Percentiles rank a stretch among this genome's conserved stretches.
These are phyloP conservation scores for Phalacrocorax carbo DNA, from an alignment of 2,113 vertebrate species.

Conservation along the genomic window DNA sequence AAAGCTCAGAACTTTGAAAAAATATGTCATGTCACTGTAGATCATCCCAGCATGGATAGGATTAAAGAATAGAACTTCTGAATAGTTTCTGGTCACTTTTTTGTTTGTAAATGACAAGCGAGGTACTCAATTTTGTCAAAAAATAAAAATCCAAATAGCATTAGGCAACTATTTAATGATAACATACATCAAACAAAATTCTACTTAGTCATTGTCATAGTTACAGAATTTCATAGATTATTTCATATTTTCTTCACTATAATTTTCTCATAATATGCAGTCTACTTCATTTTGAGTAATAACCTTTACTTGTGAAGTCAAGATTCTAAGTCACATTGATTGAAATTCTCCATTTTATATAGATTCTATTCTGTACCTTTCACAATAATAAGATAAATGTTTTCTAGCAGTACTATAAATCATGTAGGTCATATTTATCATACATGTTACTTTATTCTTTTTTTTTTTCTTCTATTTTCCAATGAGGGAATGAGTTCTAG, in stretches of 20 bases:
- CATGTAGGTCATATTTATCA: not conserved
- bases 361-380: not conserved
- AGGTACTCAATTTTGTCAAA: not conserved
- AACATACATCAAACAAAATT: not conserved
- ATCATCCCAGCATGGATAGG: fast-evolving
- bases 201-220: not conserved
- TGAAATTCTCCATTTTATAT: not conserved
- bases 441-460: fast-evolving
- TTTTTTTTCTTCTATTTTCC: not conserved
- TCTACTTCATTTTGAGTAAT: not conserved
- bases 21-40: not conserved
- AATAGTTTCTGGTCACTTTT: not conserved
- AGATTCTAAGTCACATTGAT: not conserved
- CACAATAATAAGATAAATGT: not conserved
- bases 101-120: not conserved
- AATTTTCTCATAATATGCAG: not conserved
- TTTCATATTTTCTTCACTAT: not conserved
- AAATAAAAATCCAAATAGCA: not conserved
- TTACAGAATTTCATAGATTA: not conserved
- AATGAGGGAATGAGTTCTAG: not conserved
- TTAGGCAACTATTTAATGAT: not conserved
- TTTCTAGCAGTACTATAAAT: not conserved
- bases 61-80: not conserved
- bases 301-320: not conserved
- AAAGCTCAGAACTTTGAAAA: not conserved